Conservation (phyloP, 53 echinoderm and acorn worm genomes). For the Echinarachnius parma region DNA sequence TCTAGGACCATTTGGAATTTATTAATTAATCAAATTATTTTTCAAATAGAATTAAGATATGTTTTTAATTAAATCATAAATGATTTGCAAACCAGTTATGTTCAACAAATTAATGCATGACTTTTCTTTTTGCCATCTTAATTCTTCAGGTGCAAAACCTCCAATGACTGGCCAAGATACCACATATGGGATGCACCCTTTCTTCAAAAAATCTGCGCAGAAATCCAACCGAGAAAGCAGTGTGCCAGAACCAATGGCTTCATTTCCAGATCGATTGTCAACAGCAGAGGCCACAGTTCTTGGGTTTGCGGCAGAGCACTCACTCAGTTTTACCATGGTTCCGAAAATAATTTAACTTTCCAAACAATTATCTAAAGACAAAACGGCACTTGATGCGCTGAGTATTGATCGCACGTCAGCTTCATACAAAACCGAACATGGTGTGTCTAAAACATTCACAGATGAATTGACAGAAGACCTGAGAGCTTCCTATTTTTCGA, state of each 20-base stretch:
- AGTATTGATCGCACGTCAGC: constrained; percentile 48
- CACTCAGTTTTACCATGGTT: constrained; percentile 28
- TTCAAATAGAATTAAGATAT: no score
- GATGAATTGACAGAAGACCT: constrained; percentile 47
- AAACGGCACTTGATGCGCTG: constrained; percentile 26
- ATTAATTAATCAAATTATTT: no score
- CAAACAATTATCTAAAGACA: constrained; percentile 46
- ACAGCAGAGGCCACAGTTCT: constrained; percentile 48
- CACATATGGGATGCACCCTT: constrained; percentile 28
- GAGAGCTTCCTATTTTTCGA: constrained; percentile 13
- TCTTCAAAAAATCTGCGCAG: constrained; percentile 2
- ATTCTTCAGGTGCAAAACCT: not conserved
- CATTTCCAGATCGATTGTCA: constrained; percentile 45
- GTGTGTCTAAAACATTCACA: constrained; percentile 50
- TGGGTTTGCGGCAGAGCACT: constrained; percentile 48
- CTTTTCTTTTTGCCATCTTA: no score
- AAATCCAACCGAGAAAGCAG: constrained; percentile 7
- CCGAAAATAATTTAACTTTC: constrained; percentile 45
- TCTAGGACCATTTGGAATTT: no score
- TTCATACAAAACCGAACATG: constrained; percentile 49
- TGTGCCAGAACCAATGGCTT: constrained; percentile 24
- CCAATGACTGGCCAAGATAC: not conserved
- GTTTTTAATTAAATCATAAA: no score
- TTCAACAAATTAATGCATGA: no score
- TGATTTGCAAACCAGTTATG: no score